Evolutionary conservation across 2,888 invertebrate genomes (phyloP).

Genomic region (Hypena proboscidalis): DNA sequence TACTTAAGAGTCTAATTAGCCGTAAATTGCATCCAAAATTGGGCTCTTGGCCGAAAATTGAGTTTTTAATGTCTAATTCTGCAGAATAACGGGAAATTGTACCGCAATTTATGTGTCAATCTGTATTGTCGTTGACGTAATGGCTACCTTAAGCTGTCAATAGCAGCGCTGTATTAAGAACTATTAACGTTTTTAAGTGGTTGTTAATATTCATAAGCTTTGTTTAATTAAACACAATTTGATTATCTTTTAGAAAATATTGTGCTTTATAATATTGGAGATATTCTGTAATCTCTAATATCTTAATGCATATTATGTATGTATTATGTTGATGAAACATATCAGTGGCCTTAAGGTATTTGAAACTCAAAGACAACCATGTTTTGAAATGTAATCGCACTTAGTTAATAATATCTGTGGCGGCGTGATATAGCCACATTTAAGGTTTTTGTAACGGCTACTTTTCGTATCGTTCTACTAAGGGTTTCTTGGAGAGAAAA

Average conservation of each 20-base stretch:
- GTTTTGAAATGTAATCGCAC: too few relatives aligned
- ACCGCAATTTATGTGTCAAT: slow-evolving; percentile 69
- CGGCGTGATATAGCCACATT: too few relatives aligned
- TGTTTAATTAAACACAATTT: background rate
- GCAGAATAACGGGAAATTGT: slow-evolving; percentile 71
- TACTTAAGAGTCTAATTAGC: slow-evolving; percentile 80
- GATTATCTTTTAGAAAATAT: background rate
- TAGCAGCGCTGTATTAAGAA: slow-evolving; percentile 32
- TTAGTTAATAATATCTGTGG: too few relatives aligned
- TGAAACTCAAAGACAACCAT: too few relatives aligned
- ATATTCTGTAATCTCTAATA: too few relatives aligned
- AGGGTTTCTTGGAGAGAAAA: too few relatives aligned
- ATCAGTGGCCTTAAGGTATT: too few relatives aligned
- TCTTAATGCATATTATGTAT: too few relatives aligned
- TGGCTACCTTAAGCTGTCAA: slow-evolving; percentile 39
- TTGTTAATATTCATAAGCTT: slow-evolving; percentile 7
- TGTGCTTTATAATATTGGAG: too few relatives aligned
- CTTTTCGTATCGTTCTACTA: too few relatives aligned
- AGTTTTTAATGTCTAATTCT: slow-evolving; percentile 80
- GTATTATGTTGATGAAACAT: too few relatives aligned
- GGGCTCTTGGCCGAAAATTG: slow-evolving; percentile 75
- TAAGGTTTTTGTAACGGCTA: too few relatives aligned
- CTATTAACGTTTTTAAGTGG: slow-evolving; percentile 30
- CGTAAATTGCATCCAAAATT: slow-evolving; percentile 79
- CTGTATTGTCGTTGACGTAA: slow-evolving; percentile 58